A percentile compares a stretch with the other conserved stretches of the same genome.
phyloP scores from a whole-genome alignment of 2,797 vertebrate species.

The Eidolon dupreanum region DNA sequence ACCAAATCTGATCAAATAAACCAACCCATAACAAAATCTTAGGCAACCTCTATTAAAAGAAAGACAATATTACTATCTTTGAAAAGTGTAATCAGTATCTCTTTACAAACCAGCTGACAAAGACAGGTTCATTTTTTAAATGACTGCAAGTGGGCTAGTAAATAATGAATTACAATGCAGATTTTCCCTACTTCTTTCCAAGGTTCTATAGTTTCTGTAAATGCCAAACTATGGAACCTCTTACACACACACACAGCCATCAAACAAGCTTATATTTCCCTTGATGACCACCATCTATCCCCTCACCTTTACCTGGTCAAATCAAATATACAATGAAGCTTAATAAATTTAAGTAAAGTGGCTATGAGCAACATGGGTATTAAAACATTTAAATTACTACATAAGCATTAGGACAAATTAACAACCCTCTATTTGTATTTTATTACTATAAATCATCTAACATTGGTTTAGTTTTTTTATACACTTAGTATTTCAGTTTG shows the following conservation, averaged over 20 bases:
- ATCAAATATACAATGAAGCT: conserved; percentile 27
- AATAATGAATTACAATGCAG: conserved; percentile 52
- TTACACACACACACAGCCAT: background rate
- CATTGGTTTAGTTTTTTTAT: background rate
- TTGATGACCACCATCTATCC: background rate
- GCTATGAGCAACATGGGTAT: conserved; percentile 52
- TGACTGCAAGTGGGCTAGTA: conserved; percentile 31
- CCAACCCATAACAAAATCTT: conserved; percentile 28
- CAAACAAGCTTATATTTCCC: background rate
- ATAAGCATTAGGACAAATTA: conserved; percentile 63
- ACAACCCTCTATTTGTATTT: conserved; percentile 64
- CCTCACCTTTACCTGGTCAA: conserved; percentile 12
- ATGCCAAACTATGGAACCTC: background rate
- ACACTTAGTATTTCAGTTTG: background rate
- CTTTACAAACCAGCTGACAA: conserved; percentile 54
- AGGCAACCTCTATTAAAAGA: conserved; percentile 45
- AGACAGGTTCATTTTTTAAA: conserved; percentile 61
- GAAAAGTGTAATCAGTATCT: conserved; percentile 66
- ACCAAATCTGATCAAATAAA: conserved; percentile 57
- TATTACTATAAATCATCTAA: conserved; percentile 54
- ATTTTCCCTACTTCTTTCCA: background rate
- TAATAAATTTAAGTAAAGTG: conserved; percentile 61
- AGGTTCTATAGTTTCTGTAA: conserved; percentile 58
- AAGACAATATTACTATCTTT: conserved; percentile 57
- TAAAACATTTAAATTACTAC: conserved; percentile 60